A percentile compares a stretch with the other conserved stretches of the same genome.
These are phyloP conservation scores for Notolepis coatsorum DNA, from an alignment of 2,797 vertebrate species.

Conservation along the genomic window DNA sequence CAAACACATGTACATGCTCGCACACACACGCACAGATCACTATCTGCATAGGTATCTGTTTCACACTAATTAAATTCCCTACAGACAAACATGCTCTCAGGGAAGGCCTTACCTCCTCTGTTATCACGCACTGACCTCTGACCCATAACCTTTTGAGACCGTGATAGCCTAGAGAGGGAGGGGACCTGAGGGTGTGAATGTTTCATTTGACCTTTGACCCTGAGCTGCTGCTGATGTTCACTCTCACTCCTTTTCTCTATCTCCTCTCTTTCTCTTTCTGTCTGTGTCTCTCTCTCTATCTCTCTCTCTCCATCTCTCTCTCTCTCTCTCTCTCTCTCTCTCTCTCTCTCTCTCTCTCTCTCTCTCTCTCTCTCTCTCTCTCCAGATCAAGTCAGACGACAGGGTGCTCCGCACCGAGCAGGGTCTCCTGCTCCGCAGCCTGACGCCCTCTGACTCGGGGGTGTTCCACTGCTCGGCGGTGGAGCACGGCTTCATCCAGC, in stretches of 20 bases:
- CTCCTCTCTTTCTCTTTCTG: not conserved
- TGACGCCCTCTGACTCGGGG: conserved; percentile 89
- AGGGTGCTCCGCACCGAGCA: conserved; percentile 91
- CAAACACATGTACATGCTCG: not conserved
- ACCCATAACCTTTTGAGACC: conserved; percentile 17
- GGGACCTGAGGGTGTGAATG: conserved; percentile 30
- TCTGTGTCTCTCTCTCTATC: not conserved
- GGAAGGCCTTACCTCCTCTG: conserved; percentile 17
- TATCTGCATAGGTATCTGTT: not conserved
- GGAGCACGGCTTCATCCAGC: conserved; percentile 97
- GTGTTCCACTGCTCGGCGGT: conserved; percentile 94
- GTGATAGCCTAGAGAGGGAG: conserved; percentile 2
- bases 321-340: not conserved
- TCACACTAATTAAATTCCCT: conserved; percentile 8
- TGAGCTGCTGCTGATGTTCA: not conserved
- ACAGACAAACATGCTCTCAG: conserved; percentile 28
- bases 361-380: conserved; percentile 7
- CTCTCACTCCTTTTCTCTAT: not conserved
- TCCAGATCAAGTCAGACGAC: conserved; percentile 91
- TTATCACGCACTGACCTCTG: conserved; percentile 38
- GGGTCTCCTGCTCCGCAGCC: conserved; percentile 92
- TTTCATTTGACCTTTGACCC: conserved; percentile 46
- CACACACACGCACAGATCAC: not conserved
- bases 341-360: not conserved
- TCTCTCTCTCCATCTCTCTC: not conserved